phyloP scores from a whole-genome alignment of 2,113 vertebrate species.

The Thalassoma bifasciatum region DNA sequence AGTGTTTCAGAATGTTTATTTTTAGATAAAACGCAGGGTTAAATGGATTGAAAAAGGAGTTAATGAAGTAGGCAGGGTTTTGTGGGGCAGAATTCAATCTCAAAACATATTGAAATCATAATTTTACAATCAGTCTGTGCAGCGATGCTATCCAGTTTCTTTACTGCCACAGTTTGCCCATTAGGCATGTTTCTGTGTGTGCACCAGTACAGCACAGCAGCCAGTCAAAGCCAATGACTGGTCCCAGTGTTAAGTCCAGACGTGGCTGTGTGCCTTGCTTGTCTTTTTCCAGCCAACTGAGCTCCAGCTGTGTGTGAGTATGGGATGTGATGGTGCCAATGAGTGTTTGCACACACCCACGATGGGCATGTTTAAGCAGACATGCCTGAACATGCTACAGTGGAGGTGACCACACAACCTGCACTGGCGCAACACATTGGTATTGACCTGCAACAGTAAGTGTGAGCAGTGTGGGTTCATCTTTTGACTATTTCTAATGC shows the following conservation, averaged over 20 bases:
- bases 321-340: constrained; percentile 11
- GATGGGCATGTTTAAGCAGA: constrained; percentile 24
- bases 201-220: background rate
- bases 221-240: constrained; percentile 15
- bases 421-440: background rate
- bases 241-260: constrained; percentile 27
- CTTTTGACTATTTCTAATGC: background rate
- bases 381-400: constrained; percentile 15
- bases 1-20: no score
- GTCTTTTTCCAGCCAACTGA: constrained; percentile 23
- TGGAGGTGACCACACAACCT: constrained; percentile 7
- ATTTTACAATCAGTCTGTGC: background rate
- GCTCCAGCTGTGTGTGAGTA: constrained; percentile 29
- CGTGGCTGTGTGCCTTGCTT: constrained; percentile 33
- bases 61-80: background rate
- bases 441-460: constrained; percentile 1
- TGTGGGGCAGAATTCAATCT: background rate
- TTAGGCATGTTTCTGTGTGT: background rate
- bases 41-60: background rate
- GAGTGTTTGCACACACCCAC: constrained; percentile 17
- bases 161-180: constrained; percentile 9
- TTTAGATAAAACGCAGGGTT: background rate
- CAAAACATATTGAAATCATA: background rate
- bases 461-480: background rate
- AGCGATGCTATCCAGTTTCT: background rate